These are phyloP conservation scores for Torymus aiolomorphi DNA, from an alignment of 2,888 invertebrate species.

Conservation along the genomic window DNA sequence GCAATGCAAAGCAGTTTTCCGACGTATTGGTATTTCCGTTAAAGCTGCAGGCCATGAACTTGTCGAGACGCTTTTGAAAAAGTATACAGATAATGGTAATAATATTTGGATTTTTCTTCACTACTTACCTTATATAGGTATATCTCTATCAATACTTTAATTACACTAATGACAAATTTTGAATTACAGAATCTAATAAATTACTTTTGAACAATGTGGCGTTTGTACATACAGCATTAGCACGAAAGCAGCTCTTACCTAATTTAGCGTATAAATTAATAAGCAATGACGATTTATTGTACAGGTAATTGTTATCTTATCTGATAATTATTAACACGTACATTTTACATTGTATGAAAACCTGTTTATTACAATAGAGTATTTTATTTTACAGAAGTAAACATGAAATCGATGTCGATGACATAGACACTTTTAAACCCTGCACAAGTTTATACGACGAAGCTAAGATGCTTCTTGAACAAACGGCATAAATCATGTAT, in stretches of 20 bases:
- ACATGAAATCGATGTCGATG: conserved; percentile 70
- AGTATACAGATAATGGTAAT: conserved; percentile 65
- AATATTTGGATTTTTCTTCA: conserved; percentile 9
- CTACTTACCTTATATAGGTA: background rate
- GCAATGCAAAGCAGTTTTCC: conserved; percentile 87
- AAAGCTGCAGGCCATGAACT: conserved; percentile 85
- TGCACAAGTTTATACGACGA: conserved; percentile 77
- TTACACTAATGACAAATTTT: background rate
- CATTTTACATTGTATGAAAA: too few relatives aligned
- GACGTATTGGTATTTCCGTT: conserved; percentile 88
- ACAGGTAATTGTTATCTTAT: conserved; percentile 62
- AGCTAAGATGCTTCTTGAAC: conserved; percentile 78
- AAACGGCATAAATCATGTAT: conserved; percentile 62
- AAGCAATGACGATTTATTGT: conserved; percentile 67
- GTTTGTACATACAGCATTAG: conserved; percentile 70
- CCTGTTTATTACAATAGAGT: too few relatives aligned
- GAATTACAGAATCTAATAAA: conserved; percentile 63
- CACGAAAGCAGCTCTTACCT: conserved; percentile 64
- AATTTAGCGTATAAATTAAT: conserved; percentile 64
- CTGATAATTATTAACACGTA: too few relatives aligned
- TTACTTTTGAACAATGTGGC: conserved; percentile 69
- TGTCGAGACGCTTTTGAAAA: conserved; percentile 73
- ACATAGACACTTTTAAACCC: conserved; percentile 70
- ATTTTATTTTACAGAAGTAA: conserved; percentile 64
- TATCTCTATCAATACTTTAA: too few relatives aligned